A percentile compares a stretch with the other conserved stretches of the same genome.
These are phyloP conservation scores for Epinotia nisella DNA, from an alignment of 2,888 invertebrate genomes.

Conservation along the genomic window DNA sequence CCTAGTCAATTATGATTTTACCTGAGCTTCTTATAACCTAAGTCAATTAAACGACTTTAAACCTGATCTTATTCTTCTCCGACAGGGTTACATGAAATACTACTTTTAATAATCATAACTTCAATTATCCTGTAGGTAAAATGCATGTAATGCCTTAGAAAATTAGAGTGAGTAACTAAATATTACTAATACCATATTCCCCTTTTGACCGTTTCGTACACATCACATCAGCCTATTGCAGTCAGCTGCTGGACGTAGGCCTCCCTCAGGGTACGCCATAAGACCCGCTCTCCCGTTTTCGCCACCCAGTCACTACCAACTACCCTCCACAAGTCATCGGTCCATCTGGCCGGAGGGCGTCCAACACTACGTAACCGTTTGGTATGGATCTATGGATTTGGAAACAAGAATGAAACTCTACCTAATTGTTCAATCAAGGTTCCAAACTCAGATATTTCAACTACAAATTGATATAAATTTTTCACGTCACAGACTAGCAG, in stretches of 20 bases:
- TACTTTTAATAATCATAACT: slow-evolving; percentile 24
- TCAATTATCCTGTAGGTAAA: slow-evolving; percentile 18
- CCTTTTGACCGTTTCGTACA: not conserved
- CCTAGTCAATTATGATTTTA: slow-evolving; percentile 52
- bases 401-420: no score
- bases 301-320: no score
- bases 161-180: not conserved
- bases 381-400: no score
- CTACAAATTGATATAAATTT: not conserved
- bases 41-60: slow-evolving; percentile 65
- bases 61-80: slow-evolving; percentile 55
- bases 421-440: not conserved
- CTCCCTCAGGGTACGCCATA: no score
- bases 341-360: no score
- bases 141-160: slow-evolving; percentile 4
- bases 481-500: not conserved
- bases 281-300: no score
- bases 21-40: slow-evolving; percentile 65
- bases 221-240: no score
- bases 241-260: no score
- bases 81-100: slow-evolving; percentile 58
- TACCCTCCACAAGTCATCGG: no score
- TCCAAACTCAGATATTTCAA: not conserved
- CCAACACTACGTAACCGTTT: no score
- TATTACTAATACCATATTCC: not conserved